Evolutionary conservation across 2,113 vertebrate species (phyloP).

Genomic region (Apaloderma vittatum): DNA sequence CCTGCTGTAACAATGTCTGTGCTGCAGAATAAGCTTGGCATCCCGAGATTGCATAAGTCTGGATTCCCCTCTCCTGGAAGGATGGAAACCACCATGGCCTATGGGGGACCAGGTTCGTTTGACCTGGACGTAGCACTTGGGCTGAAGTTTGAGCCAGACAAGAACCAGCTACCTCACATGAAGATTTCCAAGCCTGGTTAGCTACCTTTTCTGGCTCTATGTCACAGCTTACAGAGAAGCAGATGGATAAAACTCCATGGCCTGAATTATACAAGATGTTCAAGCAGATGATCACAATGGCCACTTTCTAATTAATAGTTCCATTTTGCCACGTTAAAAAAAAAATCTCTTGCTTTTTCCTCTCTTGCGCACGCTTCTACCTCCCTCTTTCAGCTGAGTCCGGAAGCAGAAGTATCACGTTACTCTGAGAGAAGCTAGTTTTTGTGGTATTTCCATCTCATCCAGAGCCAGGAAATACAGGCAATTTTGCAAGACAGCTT

Average conservation of each 20-base stretch:
- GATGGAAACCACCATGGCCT: background rate
- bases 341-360: background rate
- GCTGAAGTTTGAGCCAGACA: background rate
- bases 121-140: background rate
- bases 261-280: background rate
- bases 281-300: background rate
- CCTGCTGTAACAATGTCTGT: rapidly evolving
- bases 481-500: conserved; percentile 66
- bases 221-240: background rate
- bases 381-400: background rate
- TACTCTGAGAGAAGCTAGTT: conserved; percentile 27
- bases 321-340: background rate
- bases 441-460: conserved; percentile 60
- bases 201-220: background rate
- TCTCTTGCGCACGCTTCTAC: background rate
- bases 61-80: background rate
- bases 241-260: background rate
- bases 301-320: background rate
- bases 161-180: background rate
- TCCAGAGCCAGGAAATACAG: conserved; percentile 63
- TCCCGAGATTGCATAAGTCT: background rate
- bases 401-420: conserved; percentile 59
- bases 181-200: background rate
- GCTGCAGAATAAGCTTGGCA: background rate
- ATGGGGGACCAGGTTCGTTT: background rate